Evolutionary conservation across 2,797 vertebrate species (phyloP).

Genomic region (Bryconaethiops microstoma): DNA sequence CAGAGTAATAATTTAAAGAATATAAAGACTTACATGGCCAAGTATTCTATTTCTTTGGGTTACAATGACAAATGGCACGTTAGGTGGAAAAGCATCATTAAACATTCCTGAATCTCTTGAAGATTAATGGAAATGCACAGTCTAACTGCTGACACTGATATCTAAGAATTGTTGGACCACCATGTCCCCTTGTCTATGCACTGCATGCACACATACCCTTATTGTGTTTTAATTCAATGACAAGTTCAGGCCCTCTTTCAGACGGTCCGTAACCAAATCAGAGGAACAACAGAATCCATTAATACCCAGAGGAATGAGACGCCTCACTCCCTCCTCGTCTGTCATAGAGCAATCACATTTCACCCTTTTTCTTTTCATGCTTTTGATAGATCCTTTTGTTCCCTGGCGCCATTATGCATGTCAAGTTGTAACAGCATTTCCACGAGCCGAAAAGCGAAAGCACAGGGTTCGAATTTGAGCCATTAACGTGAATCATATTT

Average conservation of each 20-base stretch:
- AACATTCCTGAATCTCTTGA: background rate
- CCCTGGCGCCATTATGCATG: conserved; percentile 47
- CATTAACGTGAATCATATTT: conserved; percentile 60
- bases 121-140: background rate
- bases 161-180: background rate
- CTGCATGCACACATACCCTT: conserved; percentile 37
- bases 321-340: background rate
- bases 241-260: conserved; percentile 46
- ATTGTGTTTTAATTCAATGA: conserved; percentile 48
- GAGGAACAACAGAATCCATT: conserved; percentile 51
- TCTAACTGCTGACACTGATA: background rate
- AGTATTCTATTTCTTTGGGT: background rate
- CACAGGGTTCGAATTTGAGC: conserved; percentile 49
- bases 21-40: too few species aligned
- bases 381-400: conserved; percentile 56
- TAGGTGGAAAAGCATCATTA: background rate
- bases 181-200: conserved; percentile 12
- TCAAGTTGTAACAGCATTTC: conserved; percentile 53
- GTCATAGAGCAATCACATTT: conserved; percentile 50
- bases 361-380: conserved; percentile 20
- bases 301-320: conserved; percentile 54
- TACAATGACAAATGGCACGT: background rate
- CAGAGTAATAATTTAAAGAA: too few species aligned
- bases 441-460: conserved; percentile 49
- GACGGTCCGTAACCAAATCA: conserved; percentile 52